These are phyloP conservation scores for Ptychochromis oligacanthus DNA, from an alignment of 2,113 vertebrate genomes.

Conservation along the genomic window DNA sequence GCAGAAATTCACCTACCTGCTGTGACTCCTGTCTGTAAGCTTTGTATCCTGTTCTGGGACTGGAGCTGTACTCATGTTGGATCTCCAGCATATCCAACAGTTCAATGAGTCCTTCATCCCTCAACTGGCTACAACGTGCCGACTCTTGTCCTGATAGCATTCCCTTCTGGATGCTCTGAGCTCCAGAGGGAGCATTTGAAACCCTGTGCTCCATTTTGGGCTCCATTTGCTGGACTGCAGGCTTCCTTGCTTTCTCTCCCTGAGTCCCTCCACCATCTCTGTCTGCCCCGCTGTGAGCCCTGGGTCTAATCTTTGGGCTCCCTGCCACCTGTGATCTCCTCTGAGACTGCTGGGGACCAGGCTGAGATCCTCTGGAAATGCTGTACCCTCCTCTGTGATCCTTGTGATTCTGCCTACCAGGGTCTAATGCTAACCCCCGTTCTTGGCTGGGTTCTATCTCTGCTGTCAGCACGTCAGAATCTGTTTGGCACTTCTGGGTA, in stretches of 20 bases:
- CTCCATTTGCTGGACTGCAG: slow-evolving; percentile 81
- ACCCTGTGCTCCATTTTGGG: slow-evolving; percentile 86
- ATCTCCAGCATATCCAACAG: slow-evolving; percentile 84
- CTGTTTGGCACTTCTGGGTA: slow-evolving; percentile 81
- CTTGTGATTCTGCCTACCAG: slow-evolving; percentile 53
- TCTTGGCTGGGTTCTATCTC: slow-evolving; percentile 66
- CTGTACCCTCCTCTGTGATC: slow-evolving; percentile 60
- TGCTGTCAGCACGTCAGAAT: slow-evolving; percentile 74
- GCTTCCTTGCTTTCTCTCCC: slow-evolving; percentile 80
- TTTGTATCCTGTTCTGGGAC: slow-evolving; percentile 61
- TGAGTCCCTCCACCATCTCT: slow-evolving; percentile 64
- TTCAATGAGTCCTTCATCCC: slow-evolving; percentile 78
- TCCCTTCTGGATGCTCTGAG: slow-evolving; percentile 59
- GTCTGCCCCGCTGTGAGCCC: slow-evolving; percentile 60
- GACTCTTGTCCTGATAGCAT: slow-evolving; percentile 43
- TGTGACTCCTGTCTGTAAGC: slow-evolving; percentile 59
- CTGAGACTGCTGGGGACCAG: slow-evolving; percentile 51
- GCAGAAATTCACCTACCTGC: slow-evolving; percentile 59
- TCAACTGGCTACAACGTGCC: slow-evolving; percentile 33
- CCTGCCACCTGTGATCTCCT: slow-evolving; percentile 62
- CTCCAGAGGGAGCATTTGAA: slow-evolving; percentile 76
- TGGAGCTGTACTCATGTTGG: slow-evolving; percentile 82
- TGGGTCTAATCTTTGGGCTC: slow-evolving; percentile 66
- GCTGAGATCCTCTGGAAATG: slow-evolving; percentile 53
- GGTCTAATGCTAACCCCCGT: slow-evolving; percentile 49